A percentile compares a stretch with the other conserved stretches of the same genome.
Conservation (phyloP, 2,888 invertebrate genomes). For the Camponotus fellah region DNA sequence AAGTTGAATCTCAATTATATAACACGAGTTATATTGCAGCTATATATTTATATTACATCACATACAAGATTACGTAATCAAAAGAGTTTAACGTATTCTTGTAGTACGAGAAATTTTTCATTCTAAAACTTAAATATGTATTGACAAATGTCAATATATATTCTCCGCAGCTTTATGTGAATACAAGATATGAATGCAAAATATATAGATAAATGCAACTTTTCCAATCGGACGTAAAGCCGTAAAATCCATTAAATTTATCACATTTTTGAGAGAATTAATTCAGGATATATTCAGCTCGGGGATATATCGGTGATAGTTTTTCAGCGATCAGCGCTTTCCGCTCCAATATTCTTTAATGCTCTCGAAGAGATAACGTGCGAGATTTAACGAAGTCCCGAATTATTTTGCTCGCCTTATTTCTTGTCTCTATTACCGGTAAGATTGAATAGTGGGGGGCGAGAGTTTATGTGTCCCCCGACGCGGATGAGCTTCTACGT, state of each 20-base stretch:
- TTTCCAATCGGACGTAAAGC: background rate
- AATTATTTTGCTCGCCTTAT: slow-evolving; percentile 11
- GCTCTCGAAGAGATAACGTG: background rate
- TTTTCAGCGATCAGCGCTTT: slow-evolving; percentile 6
- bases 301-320: background rate
- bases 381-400: slow-evolving; percentile 22
- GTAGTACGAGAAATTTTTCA: background rate
- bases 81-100: background rate
- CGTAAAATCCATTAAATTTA: background rate
- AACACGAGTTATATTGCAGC: background rate
- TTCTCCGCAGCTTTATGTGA: background rate
- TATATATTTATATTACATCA: background rate
- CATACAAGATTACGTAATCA: background rate
- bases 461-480: background rate
- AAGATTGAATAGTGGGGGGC: slow-evolving; percentile 5
- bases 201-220: background rate
- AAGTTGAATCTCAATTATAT: background rate
- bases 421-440: slow-evolving; percentile 15
- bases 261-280: background rate
- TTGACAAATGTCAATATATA: background rate
- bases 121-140: background rate
- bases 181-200: no score
- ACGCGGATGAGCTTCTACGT: slow-evolving; percentile 22
- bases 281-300: background rate
- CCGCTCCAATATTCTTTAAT: background rate